Percentiles rank a stretch among this genome's conserved stretches.
Conservation (phyloP, 2,888 invertebrate species). For the Rhyacophila evoluta region DNA sequence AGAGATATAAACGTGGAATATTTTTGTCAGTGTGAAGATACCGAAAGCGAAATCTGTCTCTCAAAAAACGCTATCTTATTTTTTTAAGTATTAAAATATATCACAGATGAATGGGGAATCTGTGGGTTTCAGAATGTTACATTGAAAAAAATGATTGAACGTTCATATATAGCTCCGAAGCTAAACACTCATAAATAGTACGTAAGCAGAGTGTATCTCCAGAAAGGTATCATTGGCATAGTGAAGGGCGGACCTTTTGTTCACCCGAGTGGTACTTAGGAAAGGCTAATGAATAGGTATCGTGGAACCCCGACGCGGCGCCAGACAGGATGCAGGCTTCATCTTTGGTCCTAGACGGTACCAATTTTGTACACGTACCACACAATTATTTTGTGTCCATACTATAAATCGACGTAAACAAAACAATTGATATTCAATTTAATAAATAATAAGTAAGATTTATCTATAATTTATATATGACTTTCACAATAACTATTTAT, state of each 20-base stretch:
- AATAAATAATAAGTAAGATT: too few species aligned
- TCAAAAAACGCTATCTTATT: too few species aligned
- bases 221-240: neutral
- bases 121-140: too few species aligned
- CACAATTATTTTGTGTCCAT: neutral
- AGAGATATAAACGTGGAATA: too few species aligned
- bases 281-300: constrained; percentile 12
- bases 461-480: too few species aligned
- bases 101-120: too few species aligned
- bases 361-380: constrained; percentile 1
- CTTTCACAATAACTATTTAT: too few species aligned
- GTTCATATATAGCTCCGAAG: neutral
- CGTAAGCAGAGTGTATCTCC: neutral
- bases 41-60: too few species aligned
- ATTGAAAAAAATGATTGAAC: constrained; percentile 1
- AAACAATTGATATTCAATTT: neutral
- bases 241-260: constrained; percentile 19
- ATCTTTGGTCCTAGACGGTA: constrained; percentile 14
- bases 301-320: constrained; percentile 14
- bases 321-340: constrained; percentile 20
- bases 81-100: too few species aligned
- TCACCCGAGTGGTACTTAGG: constrained; percentile 15
- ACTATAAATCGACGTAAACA: neutral
- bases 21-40: too few species aligned
- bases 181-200: neutral